Evolutionary conservation across 2,797 vertebrate genomes (phyloP).

Genomic region (Varecia variegata): DNA sequence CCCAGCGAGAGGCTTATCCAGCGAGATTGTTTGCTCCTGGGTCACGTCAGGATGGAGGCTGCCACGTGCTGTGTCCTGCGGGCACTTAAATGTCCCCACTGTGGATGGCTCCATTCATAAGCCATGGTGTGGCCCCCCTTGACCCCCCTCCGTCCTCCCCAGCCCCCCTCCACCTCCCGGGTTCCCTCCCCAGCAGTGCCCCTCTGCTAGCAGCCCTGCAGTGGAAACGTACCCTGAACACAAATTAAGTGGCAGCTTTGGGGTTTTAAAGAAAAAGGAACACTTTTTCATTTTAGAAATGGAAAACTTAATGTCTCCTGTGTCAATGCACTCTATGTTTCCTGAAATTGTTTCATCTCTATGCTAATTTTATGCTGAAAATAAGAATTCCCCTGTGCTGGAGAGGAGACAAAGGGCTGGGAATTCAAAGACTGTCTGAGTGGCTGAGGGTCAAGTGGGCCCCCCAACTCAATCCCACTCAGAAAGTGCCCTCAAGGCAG

Average conservation of each 20-base stretch:
- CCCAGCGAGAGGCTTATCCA: slow-evolving; percentile 53
- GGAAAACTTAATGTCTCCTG: slow-evolving; percentile 14
- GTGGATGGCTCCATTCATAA: neutral
- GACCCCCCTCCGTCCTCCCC: accelerated
- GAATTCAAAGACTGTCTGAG: neutral
- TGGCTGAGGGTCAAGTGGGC: neutral
- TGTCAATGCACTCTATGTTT: neutral
- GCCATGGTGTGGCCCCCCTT: neutral
- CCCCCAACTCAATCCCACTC: neutral
- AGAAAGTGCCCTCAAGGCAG: neutral
- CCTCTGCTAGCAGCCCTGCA: neutral
- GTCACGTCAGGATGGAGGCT: neutral
- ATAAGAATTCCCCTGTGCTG: neutral
- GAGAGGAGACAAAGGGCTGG: neutral
- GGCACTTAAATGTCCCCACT: neutral
- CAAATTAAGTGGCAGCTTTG: slow-evolving; percentile 48
- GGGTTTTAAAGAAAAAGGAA: slow-evolving; percentile 47
- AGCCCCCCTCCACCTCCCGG: neutral
- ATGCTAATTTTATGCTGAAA: slow-evolving; percentile 50
- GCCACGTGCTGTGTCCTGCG: neutral
- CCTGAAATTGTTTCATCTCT: slow-evolving; percentile 46
- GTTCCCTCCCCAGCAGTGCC: neutral
- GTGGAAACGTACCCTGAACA: neutral
- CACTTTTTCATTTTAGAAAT: slow-evolving; percentile 46
- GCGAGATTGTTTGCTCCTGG: neutral